Evolutionary conservation across 2,888 invertebrate genomes (phyloP).

Genomic region (Gastrophysa polygoni): DNA sequence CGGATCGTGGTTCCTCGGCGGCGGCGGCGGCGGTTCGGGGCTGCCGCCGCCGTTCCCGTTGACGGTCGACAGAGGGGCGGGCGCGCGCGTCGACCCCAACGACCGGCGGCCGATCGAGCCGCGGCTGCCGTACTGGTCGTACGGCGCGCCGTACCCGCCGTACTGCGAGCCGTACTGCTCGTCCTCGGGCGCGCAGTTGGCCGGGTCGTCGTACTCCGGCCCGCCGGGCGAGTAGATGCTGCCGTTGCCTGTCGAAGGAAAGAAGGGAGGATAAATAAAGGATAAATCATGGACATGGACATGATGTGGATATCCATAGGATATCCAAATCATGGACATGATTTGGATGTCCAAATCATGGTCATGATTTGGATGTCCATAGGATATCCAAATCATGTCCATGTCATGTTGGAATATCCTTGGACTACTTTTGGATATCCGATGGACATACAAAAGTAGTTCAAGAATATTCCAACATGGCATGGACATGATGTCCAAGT

Average conservation of each 20-base stretch:
- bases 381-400: too few relatives aligned
- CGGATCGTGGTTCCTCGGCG: conserved; percentile 81
- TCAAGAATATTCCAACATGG: too few relatives aligned
- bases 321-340: too few relatives aligned
- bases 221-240: conserved; percentile 80
- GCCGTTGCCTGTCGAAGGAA: conserved; percentile 82
- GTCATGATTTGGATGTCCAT: too few relatives aligned
- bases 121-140: conserved; percentile 88
- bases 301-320: too few relatives aligned
- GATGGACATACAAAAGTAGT: too few relatives aligned
- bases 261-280: too few relatives aligned
- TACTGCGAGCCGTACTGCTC: conserved; percentile 91
- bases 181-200: conserved; percentile 89
- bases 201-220: conserved; percentile 94
- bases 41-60: conserved; percentile 59
- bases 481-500: too few relatives aligned
- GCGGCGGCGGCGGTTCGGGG: conserved; percentile 73
- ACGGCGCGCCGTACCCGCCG: conserved; percentile 78
- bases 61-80: conserved; percentile 54
- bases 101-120: conserved; percentile 72
- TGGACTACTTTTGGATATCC: too few relatives aligned
- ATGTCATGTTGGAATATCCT: too few relatives aligned
- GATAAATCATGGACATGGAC: too few relatives aligned
- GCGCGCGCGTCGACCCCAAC: conserved; percentile 63
- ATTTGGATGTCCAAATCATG: too few relatives aligned